These are phyloP conservation scores for Theocolax elegans DNA, from an alignment of 1,140 invertebrate genomes.

Conservation along the genomic window DNA sequence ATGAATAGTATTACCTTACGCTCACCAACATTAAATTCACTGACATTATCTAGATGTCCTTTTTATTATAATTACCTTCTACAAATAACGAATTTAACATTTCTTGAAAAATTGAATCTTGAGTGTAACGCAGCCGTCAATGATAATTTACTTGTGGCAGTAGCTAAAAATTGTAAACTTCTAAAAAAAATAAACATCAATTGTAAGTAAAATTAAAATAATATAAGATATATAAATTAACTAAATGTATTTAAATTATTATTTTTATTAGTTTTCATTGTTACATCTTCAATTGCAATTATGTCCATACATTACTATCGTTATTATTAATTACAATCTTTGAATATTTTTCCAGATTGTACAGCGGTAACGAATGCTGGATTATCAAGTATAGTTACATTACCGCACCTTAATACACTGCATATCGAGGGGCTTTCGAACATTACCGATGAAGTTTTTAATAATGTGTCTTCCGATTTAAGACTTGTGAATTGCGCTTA, in stretches of 20 bases:
- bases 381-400: constrained; percentile 3
- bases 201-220: neutral
- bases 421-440: neutral
- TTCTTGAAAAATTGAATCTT: constrained; percentile 11
- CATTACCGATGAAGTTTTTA: constrained; percentile 19
- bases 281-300: too few relatives aligned
- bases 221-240: too few relatives aligned
- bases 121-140: constrained; percentile 13
- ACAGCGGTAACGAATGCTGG: constrained; percentile 9
- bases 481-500: constrained; percentile 15
- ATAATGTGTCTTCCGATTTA: neutral
- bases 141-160: neutral
- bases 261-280: too few relatives aligned
- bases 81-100: neutral
- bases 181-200: constrained; percentile 9
- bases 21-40: neutral
- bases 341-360: constrained; percentile 27
- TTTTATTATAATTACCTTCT: constrained; percentile 12
- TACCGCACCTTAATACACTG: neutral
- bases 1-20: constrained; percentile 10
- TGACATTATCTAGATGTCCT: constrained; percentile 14
- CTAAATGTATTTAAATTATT: too few relatives aligned
- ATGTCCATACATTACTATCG: too few relatives aligned
- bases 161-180: constrained; percentile 12
- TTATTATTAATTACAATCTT: too few relatives aligned